Evolutionary conservation across 2,888 invertebrate genomes (phyloP).

Genomic region (Bhutanitis thaidina): DNA sequence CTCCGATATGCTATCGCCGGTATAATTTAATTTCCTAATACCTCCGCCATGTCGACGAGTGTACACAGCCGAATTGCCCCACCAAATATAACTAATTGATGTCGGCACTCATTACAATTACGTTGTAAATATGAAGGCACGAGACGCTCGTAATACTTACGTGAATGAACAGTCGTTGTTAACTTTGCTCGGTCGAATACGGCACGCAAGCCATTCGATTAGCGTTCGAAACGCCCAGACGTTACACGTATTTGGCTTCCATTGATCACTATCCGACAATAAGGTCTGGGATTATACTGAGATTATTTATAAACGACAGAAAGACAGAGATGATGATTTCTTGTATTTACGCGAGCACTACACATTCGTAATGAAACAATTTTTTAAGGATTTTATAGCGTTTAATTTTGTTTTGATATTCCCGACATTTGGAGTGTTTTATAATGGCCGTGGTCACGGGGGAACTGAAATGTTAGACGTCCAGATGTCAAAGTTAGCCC

Average conservation of each 20-base stretch:
- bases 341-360: no score
- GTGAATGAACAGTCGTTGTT: constrained; percentile 11
- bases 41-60: constrained; percentile 32
- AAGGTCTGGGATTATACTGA: no score
- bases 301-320: no score
- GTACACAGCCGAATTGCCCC: constrained; percentile 28
- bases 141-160: constrained; percentile 25
- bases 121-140: constrained; percentile 37
- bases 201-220: constrained; percentile 12
- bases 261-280: neutral
- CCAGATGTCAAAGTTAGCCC: no score
- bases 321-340: no score
- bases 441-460: no score
- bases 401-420: no score
- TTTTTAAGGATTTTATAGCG: no score
- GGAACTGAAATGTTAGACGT: no score
- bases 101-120: constrained; percentile 47
- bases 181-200: constrained; percentile 7
- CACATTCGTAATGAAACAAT: no score
- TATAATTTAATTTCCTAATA: constrained; percentile 54
- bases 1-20: constrained; percentile 31
- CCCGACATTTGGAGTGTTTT: no score
- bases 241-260: neutral
- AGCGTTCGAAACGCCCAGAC: constrained; percentile 1
- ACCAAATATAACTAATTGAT: constrained; percentile 56